These are phyloP conservation scores for Anisognathus igniventris DNA, from an alignment of 2,797 vertebrate species.

Conservation along the genomic window DNA sequence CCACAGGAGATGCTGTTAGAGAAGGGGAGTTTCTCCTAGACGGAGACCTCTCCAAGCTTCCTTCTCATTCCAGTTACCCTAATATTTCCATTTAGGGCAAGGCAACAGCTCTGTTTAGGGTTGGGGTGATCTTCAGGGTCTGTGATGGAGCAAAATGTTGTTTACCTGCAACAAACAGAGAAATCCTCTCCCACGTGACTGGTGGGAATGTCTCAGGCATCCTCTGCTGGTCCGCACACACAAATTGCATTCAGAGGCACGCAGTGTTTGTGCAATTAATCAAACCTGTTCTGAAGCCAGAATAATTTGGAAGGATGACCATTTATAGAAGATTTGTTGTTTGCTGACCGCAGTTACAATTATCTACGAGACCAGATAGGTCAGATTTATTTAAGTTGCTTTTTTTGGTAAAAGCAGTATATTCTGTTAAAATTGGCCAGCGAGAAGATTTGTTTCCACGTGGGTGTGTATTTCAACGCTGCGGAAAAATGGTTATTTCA, in stretches of 20 bases:
- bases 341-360: constrained; percentile 3
- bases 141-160: background rate
- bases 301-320: constrained; percentile 35
- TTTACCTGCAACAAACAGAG: constrained; percentile 36
- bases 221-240: background rate
- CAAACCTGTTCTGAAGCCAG: background rate
- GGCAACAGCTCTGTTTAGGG: background rate
- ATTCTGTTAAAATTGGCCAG: background rate
- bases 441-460: constrained; percentile 22
- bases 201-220: background rate
- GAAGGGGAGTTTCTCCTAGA: background rate
- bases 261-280: constrained; percentile 19
- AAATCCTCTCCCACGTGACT: background rate
- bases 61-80: background rate
- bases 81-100: constrained; percentile 16
- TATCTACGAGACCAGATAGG: background rate
- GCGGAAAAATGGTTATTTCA: constrained; percentile 39
- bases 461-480: constrained; percentile 35
- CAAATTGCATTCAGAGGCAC: background rate
- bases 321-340: constrained; percentile 60
- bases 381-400: constrained; percentile 38
- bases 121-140: background rate
- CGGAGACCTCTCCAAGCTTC: background rate
- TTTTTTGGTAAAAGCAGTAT: constrained; percentile 34
- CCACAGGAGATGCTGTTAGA: background rate